Evolutionary conservation across 2,888 invertebrate genomes (phyloP).

Genomic region (Malacosoma neustria): DNA sequence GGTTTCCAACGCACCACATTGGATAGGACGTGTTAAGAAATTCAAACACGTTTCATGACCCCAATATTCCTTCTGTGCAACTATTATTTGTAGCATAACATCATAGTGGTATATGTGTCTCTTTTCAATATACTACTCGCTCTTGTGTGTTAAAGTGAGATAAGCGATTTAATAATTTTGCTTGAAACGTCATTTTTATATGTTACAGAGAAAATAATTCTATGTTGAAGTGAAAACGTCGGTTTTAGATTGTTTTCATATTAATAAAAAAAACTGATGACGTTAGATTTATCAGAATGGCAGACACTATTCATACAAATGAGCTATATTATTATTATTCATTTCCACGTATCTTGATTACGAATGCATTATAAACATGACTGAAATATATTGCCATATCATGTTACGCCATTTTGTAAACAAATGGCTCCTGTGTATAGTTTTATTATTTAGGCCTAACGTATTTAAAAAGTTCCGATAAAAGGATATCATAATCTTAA

Average conservation of each 20-base stretch:
- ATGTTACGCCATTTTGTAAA: neutral
- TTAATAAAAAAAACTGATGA: conserved; percentile 6
- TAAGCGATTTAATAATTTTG: conserved; percentile 25
- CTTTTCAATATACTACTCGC: conserved; percentile 30
- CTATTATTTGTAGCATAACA: conserved; percentile 15
- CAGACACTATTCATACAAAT: conserved; percentile 1
- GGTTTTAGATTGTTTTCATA: conserved; percentile 10
- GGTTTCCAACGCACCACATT: conserved; percentile 56
- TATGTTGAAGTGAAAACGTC: conserved; percentile 3
- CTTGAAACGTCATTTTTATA: no score
- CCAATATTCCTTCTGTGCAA: conserved; percentile 37
- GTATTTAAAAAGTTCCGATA: neutral
- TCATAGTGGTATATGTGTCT: conserved; percentile 31
- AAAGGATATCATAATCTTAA: no score
- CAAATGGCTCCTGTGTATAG: neutral
- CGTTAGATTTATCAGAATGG: neutral
- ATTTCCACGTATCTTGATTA: no score
- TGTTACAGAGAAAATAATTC: no score
- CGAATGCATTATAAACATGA: no score
- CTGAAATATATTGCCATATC: no score
- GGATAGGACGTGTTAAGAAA: conserved; percentile 67
- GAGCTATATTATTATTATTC: neutral
- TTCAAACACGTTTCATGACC: conserved; percentile 72
- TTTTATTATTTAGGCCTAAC: neutral
- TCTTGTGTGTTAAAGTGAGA: conserved; percentile 34